These are phyloP conservation scores for Callyntrura guangdongensis DNA, from an alignment of 2,888 invertebrate species.

Conservation along the genomic window DNA sequence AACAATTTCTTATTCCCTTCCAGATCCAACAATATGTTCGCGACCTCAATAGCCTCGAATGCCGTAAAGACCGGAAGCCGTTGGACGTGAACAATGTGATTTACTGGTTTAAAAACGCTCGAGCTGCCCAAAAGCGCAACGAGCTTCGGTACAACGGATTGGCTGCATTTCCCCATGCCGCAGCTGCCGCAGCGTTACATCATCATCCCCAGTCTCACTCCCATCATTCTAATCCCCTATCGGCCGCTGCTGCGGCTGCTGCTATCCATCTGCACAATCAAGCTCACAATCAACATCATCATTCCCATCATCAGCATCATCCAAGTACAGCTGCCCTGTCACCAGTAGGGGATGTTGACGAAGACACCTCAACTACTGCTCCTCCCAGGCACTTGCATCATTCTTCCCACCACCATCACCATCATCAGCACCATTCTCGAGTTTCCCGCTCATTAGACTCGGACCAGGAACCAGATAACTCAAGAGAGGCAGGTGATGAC, in stretches of 20 bases:
- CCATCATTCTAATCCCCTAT: slow-evolving; percentile 55
- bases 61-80: slow-evolving; percentile 96
- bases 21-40: slow-evolving; percentile 97
- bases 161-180: slow-evolving; percentile 86
- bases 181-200: too few species aligned
- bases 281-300: slow-evolving; percentile 69
- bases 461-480: slow-evolving; percentile 68
- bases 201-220: slow-evolving; percentile 74
- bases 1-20: background rate
- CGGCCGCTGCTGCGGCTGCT: slow-evolving; percentile 37
- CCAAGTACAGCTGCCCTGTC: too few species aligned
- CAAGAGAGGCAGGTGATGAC: slow-evolving; percentile 72
- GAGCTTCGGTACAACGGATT: slow-evolving; percentile 88
- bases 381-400: slow-evolving; percentile 57
- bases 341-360: slow-evolving; percentile 46
- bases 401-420: background rate
- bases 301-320: slow-evolving; percentile 70
- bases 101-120: slow-evolving; percentile 99
- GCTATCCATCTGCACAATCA: slow-evolving; percentile 71
- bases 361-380: too few species aligned
- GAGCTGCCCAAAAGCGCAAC: slow-evolving; percentile 97
- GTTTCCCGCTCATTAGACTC: slow-evolving; percentile 70
- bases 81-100: slow-evolving; percentile 98
- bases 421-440: slow-evolving; percentile 71
- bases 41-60: slow-evolving; percentile 96